These are phyloP conservation scores for Andrena flavipes DNA, from an alignment of 2,888 invertebrate genomes.

Conservation along the genomic window DNA sequence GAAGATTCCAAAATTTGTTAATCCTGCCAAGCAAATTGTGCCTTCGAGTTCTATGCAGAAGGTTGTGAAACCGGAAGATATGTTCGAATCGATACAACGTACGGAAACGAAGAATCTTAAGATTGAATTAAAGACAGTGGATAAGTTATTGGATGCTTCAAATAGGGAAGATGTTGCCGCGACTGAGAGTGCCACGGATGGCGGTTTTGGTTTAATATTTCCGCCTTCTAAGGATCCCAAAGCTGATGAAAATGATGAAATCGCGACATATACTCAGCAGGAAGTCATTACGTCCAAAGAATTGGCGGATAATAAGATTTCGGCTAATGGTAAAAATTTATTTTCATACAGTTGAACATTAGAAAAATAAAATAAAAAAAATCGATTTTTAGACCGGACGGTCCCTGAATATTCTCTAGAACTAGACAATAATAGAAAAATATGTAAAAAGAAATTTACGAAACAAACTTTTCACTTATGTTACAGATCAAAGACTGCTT, in stretches of 20 bases:
- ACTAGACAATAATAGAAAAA: neutral
- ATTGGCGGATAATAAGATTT: constrained; percentile 89
- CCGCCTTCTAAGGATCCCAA: constrained; percentile 74
- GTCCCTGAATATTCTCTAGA: too few relatives aligned
- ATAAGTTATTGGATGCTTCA: constrained; percentile 69
- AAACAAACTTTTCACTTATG: constrained; percentile 36
- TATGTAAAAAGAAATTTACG: constrained; percentile 3
- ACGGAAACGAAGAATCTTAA: constrained; percentile 84
- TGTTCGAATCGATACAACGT: constrained; percentile 86
- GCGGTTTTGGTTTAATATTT: constrained; percentile 82
- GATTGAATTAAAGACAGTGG: constrained; percentile 86
- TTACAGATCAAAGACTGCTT: constrained; percentile 89
- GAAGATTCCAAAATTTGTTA: constrained; percentile 87
- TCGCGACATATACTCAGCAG: constrained; percentile 72
- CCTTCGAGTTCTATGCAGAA: constrained; percentile 73
- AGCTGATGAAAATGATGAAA: constrained; percentile 63
- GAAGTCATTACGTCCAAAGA: constrained; percentile 88
- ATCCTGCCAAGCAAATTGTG: constrained; percentile 83
- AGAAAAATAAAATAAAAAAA: too few relatives aligned
- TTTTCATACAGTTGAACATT: neutral
- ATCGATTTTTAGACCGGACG: too few relatives aligned
- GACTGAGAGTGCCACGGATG: constrained; percentile 61
- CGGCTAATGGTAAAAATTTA: constrained; percentile 86
- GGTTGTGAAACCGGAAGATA: constrained; percentile 85
- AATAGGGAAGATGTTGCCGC: constrained; percentile 44